Evolutionary conservation across 2,888 invertebrate species (phyloP), one percentile per base, ranked within the genome.

Genomic region (Melinaea marsaeus): DNA sequence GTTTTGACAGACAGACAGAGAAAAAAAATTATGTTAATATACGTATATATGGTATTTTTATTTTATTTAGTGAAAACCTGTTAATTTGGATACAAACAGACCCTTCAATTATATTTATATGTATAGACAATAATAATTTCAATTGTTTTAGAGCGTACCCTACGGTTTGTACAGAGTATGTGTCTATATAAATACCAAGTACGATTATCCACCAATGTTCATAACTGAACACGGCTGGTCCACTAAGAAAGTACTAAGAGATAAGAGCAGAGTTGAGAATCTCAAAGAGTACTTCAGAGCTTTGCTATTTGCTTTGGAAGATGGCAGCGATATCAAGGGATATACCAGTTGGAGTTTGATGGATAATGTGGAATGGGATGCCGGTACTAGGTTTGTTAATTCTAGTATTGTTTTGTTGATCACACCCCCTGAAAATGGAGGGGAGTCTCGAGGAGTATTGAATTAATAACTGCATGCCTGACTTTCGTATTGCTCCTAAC

Each of bases 361-460:
- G 86, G 95, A 95, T 71, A 94, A 93, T 71, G 92, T 94, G 55
- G 94, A 94, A 74, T 94, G 94, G 94, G 75, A 73, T 0, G 78
- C 79, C 51, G 94, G 94, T 0, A 93, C 90, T 66, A 87, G 84
- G 91, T 81, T 82, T 76, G 9, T 48, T 48, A 13, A 4, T 22
- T 22, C 32, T 3, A 32, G 32, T 51, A 32, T 32, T 32, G 9
- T 1, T 51, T 32, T 51, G 13, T n/a, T 48, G 13, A 22, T 48
- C 6, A 7, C 22, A 4, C 7, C n/a, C 22, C 22, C 22, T 1
- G 22, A 22, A 22, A 22, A 22, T 22, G 22, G 22, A 22, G 22
- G 22, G 22, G 22, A 22, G 22, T 22, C 22, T 22, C 22, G 22
- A 22, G 22, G 22, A 22, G 22, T 22, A 22, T 22, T 22, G 22